These are phyloP conservation scores for Mandrillus leucophaeus DNA, from an alignment of 2,113 vertebrate species.

Conservation along the genomic window DNA sequence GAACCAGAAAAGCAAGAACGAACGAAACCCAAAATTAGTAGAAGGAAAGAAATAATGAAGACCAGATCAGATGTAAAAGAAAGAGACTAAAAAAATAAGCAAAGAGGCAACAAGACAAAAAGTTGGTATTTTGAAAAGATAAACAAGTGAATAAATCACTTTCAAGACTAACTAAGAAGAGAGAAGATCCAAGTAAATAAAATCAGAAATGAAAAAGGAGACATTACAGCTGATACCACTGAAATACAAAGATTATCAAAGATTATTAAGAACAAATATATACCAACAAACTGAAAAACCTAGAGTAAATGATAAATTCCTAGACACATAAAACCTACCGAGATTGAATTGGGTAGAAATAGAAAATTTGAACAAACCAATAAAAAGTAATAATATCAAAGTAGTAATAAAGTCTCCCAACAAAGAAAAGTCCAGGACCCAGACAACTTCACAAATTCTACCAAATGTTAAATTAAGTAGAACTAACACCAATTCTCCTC, in stretches of 20 bases:
- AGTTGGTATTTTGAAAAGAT: neutral
- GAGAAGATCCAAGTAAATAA: neutral
- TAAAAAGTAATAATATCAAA: neutral
- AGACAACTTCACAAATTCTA: neutral
- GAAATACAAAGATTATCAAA: neutral
- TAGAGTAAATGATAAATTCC: neutral
- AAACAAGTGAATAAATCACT: neutral
- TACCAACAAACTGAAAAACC: neutral
- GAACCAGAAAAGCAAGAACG: neutral
- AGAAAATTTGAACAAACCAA: neutral
- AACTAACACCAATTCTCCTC: neutral
- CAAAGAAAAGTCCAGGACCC: neutral
- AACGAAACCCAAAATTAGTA: neutral
- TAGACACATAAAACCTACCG: neutral
- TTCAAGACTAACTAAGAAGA: neutral
- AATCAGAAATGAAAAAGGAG: neutral
- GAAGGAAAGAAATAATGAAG: neutral
- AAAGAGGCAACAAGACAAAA: neutral
- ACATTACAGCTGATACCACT: neutral
- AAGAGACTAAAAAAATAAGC: neutral
- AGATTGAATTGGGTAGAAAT: neutral
- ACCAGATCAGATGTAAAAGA: neutral
- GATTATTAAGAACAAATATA: neutral
- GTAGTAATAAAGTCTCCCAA: neutral
- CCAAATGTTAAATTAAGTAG: neutral